Evolutionary conservation across 2,888 invertebrate species (phyloP), one percentile per base, ranked within the genome.

Genomic region (Diogma glabrata): DNA sequence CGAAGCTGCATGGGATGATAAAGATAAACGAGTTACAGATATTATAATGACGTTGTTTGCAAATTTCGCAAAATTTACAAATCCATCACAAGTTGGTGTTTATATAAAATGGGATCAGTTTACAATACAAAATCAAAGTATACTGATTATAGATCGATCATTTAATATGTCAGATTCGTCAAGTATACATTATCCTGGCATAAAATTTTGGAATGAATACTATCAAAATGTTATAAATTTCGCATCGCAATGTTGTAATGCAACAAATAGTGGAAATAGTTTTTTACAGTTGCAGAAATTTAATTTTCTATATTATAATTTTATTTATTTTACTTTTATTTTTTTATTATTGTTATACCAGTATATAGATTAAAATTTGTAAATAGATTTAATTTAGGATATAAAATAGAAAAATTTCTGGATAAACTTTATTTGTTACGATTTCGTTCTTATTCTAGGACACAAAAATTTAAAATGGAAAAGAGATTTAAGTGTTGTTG

Each of bases 161-260:
- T 85, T 87, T 60, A 82, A 83, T 55, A 87, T 87, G 81, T 84
- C 82, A 58, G 78, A 81, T 57, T 66, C 77, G 0, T 72, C 72
- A 3, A 76, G 73, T 24, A 73, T 87, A 24, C 84, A 87, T 67
- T 85, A 86, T 61, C 84, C 82, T 61, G 80, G 84, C 19, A 78
- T 87, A 56, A 81, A 82, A 55, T 89, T 89, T 69, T 89, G 89
- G 89, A 86, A 87, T 59, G 80, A 84, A 54, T 87, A 87, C 64
- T 89, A 85, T 63, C 88, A 88, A 0, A 82, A 77, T 67, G 79
- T 88, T 36, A 69, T 85, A 10, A 77, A 79, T 60, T 79, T 84
- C 55, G 81, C 86, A 1, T 79, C 78, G 4, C 79, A 81, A 60
- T 88, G 88, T 63, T 89, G 88, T 61, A 84, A 85, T 63, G 75